A percentile compares a stretch with the other conserved stretches of the same genome.
Evolutionary conservation across 1,140 invertebrate genomes (phyloP).

Genomic region (Papilio polytes): DNA sequence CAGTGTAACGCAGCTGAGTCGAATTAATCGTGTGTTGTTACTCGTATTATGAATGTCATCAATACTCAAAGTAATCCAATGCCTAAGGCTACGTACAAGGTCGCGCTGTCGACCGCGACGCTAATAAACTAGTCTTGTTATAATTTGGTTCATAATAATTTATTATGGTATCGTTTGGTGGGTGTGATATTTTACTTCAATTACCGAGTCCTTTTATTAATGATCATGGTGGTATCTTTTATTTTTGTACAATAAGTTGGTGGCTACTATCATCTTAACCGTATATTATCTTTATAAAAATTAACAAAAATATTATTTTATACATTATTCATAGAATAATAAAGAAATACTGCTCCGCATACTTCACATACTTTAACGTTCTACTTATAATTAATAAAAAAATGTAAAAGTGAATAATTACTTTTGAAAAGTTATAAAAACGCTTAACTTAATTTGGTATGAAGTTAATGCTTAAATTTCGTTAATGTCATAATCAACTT

Average conservation of each 20-base stretch:
- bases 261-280: background rate
- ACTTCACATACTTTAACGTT: background rate
- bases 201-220: constrained; percentile 1
- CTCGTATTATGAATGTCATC: constrained; percentile 33
- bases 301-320: background rate
- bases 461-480: background rate
- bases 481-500: background rate
- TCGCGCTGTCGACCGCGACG: constrained; percentile 25
- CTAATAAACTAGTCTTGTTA: constrained; percentile 35
- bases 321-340: background rate
- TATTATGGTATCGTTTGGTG: constrained; percentile 17
- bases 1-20: constrained; percentile 11
- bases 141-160: constrained; percentile 33
- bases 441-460: constrained; percentile 18
- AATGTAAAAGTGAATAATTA: constrained; percentile 22
- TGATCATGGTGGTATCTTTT: background rate
- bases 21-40: constrained; percentile 38
- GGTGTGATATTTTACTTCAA: background rate
- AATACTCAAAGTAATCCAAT: constrained; percentile 35
- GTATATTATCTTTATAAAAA: background rate
- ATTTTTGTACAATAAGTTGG: background rate
- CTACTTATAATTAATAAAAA: constrained; percentile 11
- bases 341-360: background rate
- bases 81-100: constrained; percentile 38
- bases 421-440: constrained; percentile 26